Conservation (phyloP, 2,888 invertebrate genomes). For the Drosophila buzzatii region DNA sequence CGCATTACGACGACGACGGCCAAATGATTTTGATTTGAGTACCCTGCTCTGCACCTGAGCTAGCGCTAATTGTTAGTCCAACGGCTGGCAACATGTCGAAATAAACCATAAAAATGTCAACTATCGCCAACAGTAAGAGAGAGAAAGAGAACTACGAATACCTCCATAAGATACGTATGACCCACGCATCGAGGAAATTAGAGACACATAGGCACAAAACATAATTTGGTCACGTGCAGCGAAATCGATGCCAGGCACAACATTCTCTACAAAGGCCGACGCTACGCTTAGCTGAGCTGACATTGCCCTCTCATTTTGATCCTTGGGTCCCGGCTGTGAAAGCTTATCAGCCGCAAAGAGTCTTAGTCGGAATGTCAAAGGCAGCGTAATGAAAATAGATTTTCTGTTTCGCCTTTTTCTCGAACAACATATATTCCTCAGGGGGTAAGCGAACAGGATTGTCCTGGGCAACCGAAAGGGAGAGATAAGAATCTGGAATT, state of each 20-base stretch:
- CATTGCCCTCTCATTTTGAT: slow-evolving; percentile 59
- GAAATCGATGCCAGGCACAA: slow-evolving; percentile 48
- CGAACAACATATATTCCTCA: background rate
- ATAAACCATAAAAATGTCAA: slow-evolving; percentile 56
- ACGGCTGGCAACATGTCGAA: slow-evolving; percentile 36
- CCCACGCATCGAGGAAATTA: slow-evolving; percentile 33
- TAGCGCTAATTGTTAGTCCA: slow-evolving; percentile 61
- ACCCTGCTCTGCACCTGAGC: background rate
- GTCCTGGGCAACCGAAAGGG: slow-evolving; percentile 48
- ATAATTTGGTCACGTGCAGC: slow-evolving; percentile 74
- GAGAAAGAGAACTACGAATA: background rate
- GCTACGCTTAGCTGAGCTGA: slow-evolving; percentile 44
- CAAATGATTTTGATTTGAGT: slow-evolving; percentile 54
- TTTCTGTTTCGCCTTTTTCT: slow-evolving; percentile 40
- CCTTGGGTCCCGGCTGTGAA: slow-evolving; percentile 7
- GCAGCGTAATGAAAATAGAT: slow-evolving; percentile 71
- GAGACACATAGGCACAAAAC: slow-evolving; percentile 17
- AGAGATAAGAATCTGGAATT: slow-evolving; percentile 70
- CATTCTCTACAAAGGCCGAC: background rate
- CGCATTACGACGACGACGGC: slow-evolving; percentile 32
- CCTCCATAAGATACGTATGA: slow-evolving; percentile 29
- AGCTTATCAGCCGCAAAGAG: slow-evolving; percentile 75
- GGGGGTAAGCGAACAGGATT: slow-evolving; percentile 28
- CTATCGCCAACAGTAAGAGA: slow-evolving; percentile 20
- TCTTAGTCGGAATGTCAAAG: slow-evolving; percentile 20